phyloP scores from a whole-genome alignment of 2,113 vertebrate species.

The Asarcornis scutulata region DNA sequence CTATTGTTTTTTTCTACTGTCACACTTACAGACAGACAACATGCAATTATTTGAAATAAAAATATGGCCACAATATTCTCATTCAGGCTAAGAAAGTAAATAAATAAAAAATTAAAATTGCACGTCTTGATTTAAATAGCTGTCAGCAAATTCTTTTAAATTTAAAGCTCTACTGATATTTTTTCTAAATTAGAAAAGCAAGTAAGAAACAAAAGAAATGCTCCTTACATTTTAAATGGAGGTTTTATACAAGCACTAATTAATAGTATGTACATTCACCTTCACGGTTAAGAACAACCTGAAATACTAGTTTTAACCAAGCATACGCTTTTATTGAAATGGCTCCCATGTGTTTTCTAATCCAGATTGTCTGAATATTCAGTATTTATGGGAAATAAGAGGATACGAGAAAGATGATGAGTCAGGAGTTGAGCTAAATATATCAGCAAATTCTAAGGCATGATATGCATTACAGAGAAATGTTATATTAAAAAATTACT shows the following conservation, averaged over 20 bases:
- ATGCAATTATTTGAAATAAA: slow-evolving; percentile 59
- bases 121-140: slow-evolving; percentile 10
- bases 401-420: background rate
- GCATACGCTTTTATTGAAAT: background rate
- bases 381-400: background rate
- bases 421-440: background rate
- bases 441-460: slow-evolving; percentile 8
- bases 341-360: background rate
- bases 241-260: background rate
- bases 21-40: slow-evolving; percentile 32
- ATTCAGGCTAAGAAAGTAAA: background rate
- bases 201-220: background rate
- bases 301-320: background rate
- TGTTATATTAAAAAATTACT: background rate
- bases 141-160: background rate
- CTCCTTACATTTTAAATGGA: background rate
- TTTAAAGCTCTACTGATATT: slow-evolving; percentile 3
- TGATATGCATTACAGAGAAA: background rate
- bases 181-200: slow-evolving; percentile 4
- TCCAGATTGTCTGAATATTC: background rate
- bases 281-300: background rate
- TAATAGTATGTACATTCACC: background rate
- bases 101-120: background rate
- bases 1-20: slow-evolving; percentile 31
- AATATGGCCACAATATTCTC: slow-evolving; percentile 24